Evolutionary conservation across 2,797 vertebrate species (phyloP).

Genomic region (Thamnophis elegans): DNA sequence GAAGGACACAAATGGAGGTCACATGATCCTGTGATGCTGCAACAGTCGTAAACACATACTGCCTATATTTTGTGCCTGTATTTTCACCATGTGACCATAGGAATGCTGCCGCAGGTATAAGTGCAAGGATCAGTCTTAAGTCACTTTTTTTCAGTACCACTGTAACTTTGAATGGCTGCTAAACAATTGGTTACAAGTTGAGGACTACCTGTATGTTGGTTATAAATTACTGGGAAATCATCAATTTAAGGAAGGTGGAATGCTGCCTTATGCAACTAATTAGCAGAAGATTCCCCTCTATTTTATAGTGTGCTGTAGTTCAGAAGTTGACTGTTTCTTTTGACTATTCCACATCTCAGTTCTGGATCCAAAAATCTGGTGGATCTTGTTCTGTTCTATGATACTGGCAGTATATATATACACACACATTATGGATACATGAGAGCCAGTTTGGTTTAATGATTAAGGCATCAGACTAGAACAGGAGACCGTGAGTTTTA

Average conservation of each 20-base stretch:
- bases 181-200: not conserved
- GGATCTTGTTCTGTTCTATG: not conserved
- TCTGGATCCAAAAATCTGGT: not conserved
- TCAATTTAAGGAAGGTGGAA: not conserved
- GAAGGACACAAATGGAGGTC: not conserved
- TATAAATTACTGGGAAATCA: not conserved
- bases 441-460: not conserved
- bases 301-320: not conserved
- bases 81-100: no score
- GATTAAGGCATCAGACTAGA: not conserved
- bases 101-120: not conserved
- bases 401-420: not conserved
- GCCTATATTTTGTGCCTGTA: not conserved
- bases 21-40: not conserved
- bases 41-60: not conserved
- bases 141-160: not conserved
- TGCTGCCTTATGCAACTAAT: not conserved
- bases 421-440: not conserved
- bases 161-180: not conserved
- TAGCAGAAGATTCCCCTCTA: not conserved
- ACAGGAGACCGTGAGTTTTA: not conserved
- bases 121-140: not conserved
- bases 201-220: not conserved
- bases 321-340: no score
- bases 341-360: not conserved